Conservation (phyloP, 2,797 vertebrate species). For the Dermochelys coriacea region DNA sequence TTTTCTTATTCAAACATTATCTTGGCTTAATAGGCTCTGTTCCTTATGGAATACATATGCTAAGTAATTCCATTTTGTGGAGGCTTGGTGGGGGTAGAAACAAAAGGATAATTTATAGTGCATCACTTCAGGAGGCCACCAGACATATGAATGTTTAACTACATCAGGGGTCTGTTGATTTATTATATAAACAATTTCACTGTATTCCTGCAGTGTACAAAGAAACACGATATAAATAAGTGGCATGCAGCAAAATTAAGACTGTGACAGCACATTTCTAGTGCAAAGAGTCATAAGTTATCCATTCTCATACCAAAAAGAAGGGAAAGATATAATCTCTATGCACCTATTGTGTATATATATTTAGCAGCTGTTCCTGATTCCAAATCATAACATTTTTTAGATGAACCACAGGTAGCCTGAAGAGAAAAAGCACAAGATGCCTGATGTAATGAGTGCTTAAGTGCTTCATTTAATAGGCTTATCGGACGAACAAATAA, state of each 20-base stretch:
- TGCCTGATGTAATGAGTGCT: neutral
- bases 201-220: neutral
- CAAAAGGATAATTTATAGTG: neutral
- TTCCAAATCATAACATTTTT: neutral
- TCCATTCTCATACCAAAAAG: neutral
- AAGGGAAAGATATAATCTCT: rapidly evolving
- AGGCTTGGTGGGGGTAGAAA: neutral
- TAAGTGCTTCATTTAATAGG: slow-evolving; percentile 64
- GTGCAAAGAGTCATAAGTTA: neutral
- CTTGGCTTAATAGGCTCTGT: slow-evolving; percentile 21
- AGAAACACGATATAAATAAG: slow-evolving; percentile 4
- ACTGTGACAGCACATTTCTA: neutral
- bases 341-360: rapidly evolving
- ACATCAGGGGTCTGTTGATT: neutral
- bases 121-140: slow-evolving; percentile 6
- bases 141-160: neutral
- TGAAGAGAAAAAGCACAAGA: neutral
- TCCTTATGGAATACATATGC: slow-evolving; percentile 17
- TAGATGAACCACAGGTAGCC: neutral
- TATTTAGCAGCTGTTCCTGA: neutral
- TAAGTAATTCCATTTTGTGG: slow-evolving; percentile 15
- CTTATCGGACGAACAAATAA: slow-evolving; percentile 60
- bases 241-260: neutral
- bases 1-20: slow-evolving; percentile 45
- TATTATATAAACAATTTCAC: neutral